Evolutionary conservation across 2,113 vertebrate genomes (phyloP).

Genomic region (Morone saxatilis): DNA sequence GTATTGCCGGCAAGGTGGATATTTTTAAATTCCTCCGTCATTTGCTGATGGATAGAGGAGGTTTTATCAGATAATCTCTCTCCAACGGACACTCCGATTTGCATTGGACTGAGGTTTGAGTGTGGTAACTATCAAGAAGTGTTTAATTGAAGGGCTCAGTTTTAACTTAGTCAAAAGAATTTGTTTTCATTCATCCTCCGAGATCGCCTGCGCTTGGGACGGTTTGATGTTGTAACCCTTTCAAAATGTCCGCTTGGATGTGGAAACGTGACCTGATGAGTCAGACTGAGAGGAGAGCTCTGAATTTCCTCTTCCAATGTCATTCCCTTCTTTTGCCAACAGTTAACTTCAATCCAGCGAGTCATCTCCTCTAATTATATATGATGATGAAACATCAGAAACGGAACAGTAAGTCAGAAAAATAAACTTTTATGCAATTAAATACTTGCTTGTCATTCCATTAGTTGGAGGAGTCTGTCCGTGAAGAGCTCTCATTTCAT

Average conservation of each 20-base stretch:
- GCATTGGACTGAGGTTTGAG: conserved; percentile 18
- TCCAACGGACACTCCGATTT: conserved; percentile 18
- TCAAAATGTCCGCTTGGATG: conserved; percentile 3
- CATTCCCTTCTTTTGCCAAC: not conserved
- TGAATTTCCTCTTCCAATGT: not conserved
- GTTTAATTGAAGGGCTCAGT: conserved; percentile 31
- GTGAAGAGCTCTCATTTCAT: conserved; percentile 4
- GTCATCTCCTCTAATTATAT: not conserved
- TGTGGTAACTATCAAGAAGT: conserved; percentile 22
- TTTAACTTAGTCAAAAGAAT: conserved; percentile 3
- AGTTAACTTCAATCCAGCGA: not conserved
- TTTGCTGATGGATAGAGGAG: conserved; percentile 75
- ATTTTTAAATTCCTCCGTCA: conserved; percentile 74
- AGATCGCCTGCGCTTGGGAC: not conserved
- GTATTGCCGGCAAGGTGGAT: conserved; percentile 59
- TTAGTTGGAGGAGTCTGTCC: not conserved
- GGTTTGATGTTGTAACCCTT: conserved; percentile 6
- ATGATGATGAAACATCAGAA: not conserved
- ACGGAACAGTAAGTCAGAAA: not conserved
- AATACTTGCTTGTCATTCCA: not conserved
- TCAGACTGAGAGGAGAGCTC: not conserved
- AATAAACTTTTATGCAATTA: not conserved
- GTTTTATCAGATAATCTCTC: conserved; percentile 57
- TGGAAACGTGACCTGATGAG: conserved; percentile 17
- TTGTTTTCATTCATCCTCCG: not conserved